Evolutionary conservation across 2,113 vertebrate species (phyloP).

Genomic region (Murina feae): DNA sequence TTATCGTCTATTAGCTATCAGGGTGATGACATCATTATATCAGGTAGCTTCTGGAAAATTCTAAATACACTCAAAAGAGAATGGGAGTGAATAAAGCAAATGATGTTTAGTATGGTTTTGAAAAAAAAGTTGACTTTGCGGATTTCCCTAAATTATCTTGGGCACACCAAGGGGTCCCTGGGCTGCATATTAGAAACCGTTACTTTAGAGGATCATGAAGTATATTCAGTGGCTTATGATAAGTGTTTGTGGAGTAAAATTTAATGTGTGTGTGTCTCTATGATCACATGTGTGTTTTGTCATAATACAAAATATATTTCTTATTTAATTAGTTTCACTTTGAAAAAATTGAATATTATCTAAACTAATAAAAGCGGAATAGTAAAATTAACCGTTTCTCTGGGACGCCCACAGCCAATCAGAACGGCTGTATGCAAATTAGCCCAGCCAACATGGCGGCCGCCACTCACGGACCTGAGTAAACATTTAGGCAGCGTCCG

Average conservation of each 20-base stretch:
- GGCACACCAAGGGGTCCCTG: neutral
- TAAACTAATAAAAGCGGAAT: too few relatives aligned
- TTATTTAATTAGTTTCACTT: neutral
- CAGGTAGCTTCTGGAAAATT: slow-evolving; percentile 2
- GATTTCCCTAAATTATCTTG: neutral
- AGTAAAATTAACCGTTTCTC: too few relatives aligned
- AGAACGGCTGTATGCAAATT: too few relatives aligned
- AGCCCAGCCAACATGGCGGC: too few relatives aligned
- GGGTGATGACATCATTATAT: neutral
- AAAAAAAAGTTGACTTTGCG: neutral
- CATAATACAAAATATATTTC: neutral
- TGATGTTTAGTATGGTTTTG: neutral
- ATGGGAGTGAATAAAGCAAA: neutral
- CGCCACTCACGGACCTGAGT: too few relatives aligned
- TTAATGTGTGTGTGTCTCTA: neutral
- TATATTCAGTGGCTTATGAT: neutral
- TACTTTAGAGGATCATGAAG: neutral
- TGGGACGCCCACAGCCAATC: too few relatives aligned
- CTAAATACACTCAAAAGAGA: neutral
- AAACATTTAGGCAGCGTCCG: too few relatives aligned
- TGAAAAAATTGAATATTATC: neutral
- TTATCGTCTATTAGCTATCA: neutral
- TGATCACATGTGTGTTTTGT: neutral
- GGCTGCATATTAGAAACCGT: neutral
- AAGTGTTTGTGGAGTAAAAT: neutral